Conservation (phyloP, 2,113 vertebrate species). For the Ceuthmochares aereus region DNA sequence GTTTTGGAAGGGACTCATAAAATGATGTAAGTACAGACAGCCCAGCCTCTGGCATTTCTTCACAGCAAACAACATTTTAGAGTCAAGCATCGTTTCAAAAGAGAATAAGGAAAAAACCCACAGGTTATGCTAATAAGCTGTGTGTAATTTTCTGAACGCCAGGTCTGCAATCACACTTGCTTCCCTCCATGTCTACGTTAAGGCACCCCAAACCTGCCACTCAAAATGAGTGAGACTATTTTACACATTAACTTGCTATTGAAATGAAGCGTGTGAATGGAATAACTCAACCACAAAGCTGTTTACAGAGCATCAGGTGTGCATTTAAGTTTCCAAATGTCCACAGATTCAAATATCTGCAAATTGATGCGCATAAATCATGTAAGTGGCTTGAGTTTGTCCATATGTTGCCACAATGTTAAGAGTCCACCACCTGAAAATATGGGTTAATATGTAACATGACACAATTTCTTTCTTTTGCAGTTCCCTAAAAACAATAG, state of each 20-base stretch:
- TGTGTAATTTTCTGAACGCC: background rate
- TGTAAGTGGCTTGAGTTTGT: background rate
- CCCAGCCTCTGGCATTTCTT: background rate
- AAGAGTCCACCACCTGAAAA: background rate
- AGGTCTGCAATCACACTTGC: background rate
- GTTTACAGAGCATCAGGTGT: background rate
- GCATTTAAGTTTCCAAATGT: background rate
- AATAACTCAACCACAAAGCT: background rate
- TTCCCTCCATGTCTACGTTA: background rate
- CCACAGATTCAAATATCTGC: background rate
- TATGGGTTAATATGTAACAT: background rate
- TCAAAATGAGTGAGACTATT: background rate
- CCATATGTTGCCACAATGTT: background rate
- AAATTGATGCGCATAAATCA: background rate
- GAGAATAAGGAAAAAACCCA: accelerated
- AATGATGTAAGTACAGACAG: background rate
- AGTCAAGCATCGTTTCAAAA: background rate
- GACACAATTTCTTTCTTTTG: background rate
- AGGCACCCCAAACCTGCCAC: background rate
- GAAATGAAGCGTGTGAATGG: background rate
- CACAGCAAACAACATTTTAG: background rate
- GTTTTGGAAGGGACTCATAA: background rate
- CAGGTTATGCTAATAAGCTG: background rate
- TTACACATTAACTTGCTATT: background rate
- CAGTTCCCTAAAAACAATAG: background rate